Conservation (phyloP, 2,797 vertebrate genomes). For the Ibycter americanus region DNA sequence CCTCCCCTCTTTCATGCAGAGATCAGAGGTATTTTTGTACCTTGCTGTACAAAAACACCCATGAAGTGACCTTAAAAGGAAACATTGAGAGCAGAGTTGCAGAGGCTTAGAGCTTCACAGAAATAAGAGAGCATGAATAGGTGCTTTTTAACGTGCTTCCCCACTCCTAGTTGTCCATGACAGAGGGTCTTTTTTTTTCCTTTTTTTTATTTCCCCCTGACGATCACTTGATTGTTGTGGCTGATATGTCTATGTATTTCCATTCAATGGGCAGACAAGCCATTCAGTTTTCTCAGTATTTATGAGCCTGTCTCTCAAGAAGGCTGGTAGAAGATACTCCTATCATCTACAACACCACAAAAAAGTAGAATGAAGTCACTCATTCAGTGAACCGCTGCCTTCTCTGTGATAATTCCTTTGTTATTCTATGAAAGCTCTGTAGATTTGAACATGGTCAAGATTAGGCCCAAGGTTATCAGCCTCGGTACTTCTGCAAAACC, state of each 20-base stretch:
- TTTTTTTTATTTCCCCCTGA: not conserved
- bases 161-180: not conserved
- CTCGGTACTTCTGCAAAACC: not conserved
- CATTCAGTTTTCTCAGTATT: conserved; percentile 8
- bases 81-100: not conserved
- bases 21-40: conserved; percentile 52
- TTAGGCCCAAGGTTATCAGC: not conserved
- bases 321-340: not conserved
- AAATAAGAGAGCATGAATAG: conserved; percentile 10
- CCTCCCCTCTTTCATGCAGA: conserved; percentile 8
- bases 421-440: not conserved
- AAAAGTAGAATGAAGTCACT: conserved; percentile 29
- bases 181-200: not conserved
- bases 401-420: not conserved
- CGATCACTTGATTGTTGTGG: not conserved
- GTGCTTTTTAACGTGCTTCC: conserved; percentile 1
- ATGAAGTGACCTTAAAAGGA: conserved; percentile 54
- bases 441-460: not conserved
- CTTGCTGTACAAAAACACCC: conserved; percentile 35
- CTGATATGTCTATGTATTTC: not conserved
- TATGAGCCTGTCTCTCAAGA: not conserved
- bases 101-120: conserved; percentile 13
- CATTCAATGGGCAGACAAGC: not conserved
- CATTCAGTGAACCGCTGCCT: not conserved
- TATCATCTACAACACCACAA: not conserved